Evolutionary conservation across 2,797 vertebrate genomes (phyloP).

Genomic region (Dermochelys coriacea): DNA sequence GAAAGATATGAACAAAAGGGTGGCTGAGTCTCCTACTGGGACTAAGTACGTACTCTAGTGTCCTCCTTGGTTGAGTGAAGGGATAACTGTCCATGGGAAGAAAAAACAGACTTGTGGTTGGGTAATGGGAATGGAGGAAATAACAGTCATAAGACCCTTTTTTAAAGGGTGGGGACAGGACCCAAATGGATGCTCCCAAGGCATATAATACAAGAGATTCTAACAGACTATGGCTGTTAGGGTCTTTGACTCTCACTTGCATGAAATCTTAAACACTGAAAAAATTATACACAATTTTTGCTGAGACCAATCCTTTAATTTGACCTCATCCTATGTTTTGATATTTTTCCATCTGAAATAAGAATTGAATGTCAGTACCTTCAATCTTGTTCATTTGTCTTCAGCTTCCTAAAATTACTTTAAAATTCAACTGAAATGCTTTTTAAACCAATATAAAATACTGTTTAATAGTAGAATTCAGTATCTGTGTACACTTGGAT

Average conservation of each 20-base stretch:
- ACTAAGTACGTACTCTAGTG: not conserved
- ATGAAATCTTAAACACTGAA: conserved; percentile 36
- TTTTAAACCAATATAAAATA: not conserved
- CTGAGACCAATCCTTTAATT: conserved; percentile 63
- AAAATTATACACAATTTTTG: conserved; percentile 38
- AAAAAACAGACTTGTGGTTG: not conserved
- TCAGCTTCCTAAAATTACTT: conserved; percentile 54
- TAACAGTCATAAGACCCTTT: not conserved
- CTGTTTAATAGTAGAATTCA: not conserved
- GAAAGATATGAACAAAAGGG: not conserved
- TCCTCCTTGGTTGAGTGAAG: conserved; percentile 34
- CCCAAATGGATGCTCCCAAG: conserved; percentile 50
- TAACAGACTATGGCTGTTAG: conserved; percentile 28
- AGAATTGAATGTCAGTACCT: conserved; percentile 42
- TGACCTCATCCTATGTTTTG: conserved; percentile 55
- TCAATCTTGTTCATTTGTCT: conserved; percentile 62
- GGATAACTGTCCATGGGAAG: conserved; percentile 48
- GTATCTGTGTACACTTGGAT: not conserved
- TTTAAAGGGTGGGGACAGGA: not conserved
- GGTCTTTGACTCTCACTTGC: conserved; percentile 54
- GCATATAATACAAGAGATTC: conserved; percentile 12
- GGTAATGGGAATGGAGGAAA: conserved; percentile 7
- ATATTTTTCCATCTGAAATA: conserved; percentile 64
- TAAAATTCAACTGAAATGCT: conserved; percentile 22
- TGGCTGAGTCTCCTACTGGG: conserved; percentile 42